Evolutionary conservation across 2,888 invertebrate genomes (phyloP), one percentile per base, ranked within the genome.

Genomic region (Scrobipalpa costella): DNA sequence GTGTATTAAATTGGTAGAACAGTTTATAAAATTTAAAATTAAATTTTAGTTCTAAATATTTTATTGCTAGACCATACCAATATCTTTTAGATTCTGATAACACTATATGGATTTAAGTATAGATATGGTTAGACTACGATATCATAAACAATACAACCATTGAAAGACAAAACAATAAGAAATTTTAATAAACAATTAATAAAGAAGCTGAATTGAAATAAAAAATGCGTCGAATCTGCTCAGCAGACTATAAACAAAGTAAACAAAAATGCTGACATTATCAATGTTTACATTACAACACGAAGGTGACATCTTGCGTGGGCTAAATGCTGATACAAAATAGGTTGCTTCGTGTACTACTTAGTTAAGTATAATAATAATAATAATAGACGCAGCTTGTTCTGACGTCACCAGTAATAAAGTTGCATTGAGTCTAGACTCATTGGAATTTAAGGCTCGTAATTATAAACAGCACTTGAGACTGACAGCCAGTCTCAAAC

Each of bases 181-280:
- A n/a, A n/a, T n/a, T n/a, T n/a, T n/a, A n/a, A n/a, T n/a, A n/a
- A n/a, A n/a, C n/a, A n/a, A n/a, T n/a, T n/a, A n/a, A n/a, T n/a
- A n/a, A n/a, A n/a, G n/a, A n/a, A n/a, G n/a, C n/a, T n/a, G n/a
- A n/a, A n/a, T n/a, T n/a, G n/a, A n/a, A n/a, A n/a, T n/a, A 27
- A 27, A 27, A 27, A 27, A 27, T 5, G 27, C 27, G 2, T 27
- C 21, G 50, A 21, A 27, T 3, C 21, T 21, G 15, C 21, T 21
- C 0, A 3, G 6, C 13, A 50, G 19, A 21, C 50, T 21, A 49
- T 21, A 33, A 21, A 47, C 47, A 59, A 59, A 27, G 44, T 44
- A 47, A 60, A 60, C 60, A 27, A 27, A 52, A 27, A 27, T 47
- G 44, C 59, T 47, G 47, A 60, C 21, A 44, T 47, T 47, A 47